These are phyloP conservation scores for Osmerus mordax DNA, from an alignment of 2,113 vertebrate genomes.

Conservation along the genomic window DNA sequence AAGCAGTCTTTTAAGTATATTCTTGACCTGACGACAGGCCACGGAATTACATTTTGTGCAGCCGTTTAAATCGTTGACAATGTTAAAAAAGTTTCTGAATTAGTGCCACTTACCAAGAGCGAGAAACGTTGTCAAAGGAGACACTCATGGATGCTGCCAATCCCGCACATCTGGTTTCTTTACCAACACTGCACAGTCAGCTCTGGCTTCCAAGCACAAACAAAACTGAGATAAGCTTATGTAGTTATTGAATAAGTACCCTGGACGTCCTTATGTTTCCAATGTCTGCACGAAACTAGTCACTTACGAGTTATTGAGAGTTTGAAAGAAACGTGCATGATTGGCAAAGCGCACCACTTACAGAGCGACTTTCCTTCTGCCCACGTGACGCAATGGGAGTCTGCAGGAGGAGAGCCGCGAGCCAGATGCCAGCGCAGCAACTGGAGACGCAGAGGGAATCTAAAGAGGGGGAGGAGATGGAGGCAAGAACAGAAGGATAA, in stretches of 20 bases:
- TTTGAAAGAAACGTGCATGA: constrained; percentile 1
- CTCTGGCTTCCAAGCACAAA: neutral
- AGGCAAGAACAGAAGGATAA: neutral
- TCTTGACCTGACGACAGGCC: too few species aligned
- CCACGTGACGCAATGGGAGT: constrained; percentile 43
- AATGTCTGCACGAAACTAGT: neutral
- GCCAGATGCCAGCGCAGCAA: constrained; percentile 72
- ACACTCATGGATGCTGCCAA: constrained; percentile 24
- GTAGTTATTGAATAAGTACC: neutral
- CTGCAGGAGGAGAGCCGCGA: neutral
- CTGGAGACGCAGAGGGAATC: neutral
- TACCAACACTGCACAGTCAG: constrained; percentile 9
- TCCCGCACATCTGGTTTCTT: constrained; percentile 55
- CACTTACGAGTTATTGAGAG: neutral
- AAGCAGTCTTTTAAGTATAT: too few species aligned
- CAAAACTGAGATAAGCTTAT: neutral
- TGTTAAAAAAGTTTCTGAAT: neutral
- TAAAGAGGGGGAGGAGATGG: neutral
- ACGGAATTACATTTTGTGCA: too few species aligned
- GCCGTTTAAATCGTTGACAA: neutral
- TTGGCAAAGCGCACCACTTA: constrained; percentile 5
- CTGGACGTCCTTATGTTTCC: too few species aligned
- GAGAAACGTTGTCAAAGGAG: constrained; percentile 12
- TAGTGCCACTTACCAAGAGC: constrained; percentile 54
- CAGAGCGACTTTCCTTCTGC: neutral